Evolutionary conservation across 2,113 vertebrate species (phyloP).

Genomic region (Hipposideros armiger): DNA sequence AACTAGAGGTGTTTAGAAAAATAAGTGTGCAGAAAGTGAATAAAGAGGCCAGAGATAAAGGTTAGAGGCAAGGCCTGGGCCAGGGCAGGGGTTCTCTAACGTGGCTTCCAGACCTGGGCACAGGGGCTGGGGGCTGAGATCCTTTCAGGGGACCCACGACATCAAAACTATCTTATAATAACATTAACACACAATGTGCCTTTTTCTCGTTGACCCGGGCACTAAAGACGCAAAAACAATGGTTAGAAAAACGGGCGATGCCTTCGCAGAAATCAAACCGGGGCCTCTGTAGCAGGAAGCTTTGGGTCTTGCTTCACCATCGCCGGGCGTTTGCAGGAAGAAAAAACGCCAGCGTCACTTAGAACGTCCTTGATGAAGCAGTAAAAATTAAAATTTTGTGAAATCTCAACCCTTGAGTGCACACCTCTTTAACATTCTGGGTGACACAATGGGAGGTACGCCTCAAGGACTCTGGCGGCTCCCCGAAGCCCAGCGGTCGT

Average conservation of each 20-base stretch:
- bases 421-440: not conserved
- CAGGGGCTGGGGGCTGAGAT: not conserved
- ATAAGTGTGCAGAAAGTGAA: not conserved
- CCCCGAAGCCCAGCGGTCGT: accelerated
- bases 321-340: not conserved
- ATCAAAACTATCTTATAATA: not conserved
- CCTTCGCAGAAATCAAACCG: accelerated
- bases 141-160: not conserved
- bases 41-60: not conserved
- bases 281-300: accelerated
- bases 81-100: not conserved
- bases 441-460: not conserved
- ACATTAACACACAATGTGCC: not conserved
- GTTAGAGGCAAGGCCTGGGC: not conserved
- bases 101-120: not conserved
- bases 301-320: not conserved
- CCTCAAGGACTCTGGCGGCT: no score
- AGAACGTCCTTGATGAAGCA: not conserved
- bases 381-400: not conserved
- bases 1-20: not conserved
- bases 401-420: not conserved
- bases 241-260: not conserved
- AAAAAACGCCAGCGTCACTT: no score
- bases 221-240: not conserved
- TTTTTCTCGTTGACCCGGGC: not conserved